Base-by-base conservation (phyloP, 2,888 invertebrate genomes). In the Apotomis betuletana region DNA sequence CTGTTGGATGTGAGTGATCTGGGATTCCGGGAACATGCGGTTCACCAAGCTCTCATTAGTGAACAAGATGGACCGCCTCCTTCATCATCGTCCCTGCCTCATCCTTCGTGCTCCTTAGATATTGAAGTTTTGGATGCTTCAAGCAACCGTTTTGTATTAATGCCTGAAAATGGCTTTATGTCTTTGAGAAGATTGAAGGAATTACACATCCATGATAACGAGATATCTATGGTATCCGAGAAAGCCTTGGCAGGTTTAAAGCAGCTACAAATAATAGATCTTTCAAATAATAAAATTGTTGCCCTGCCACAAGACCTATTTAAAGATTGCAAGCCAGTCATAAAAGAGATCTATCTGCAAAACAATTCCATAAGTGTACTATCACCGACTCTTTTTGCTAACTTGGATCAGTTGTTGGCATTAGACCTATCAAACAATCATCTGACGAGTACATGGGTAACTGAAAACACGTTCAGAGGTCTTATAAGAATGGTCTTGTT, bases 291-390 rank as follows among this genome's bases (percentile, higher is more conserved):
- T 90, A 96, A 97, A 94, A 96, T 99, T 76, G 96, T 96, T 54
- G 96, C 97, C 67, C 94, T 99, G 78, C 98, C 98, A 58, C 95
- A 97, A 75, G 96, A 96, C 83, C 91, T 98, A 77, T 98, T 98
- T 84, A 94, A 95, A 85, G 97, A 97, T 89, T 95, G 96, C 81
- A 94, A 95, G 67, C 95, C 95, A 76, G 95, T 96, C 75, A 96
- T 98, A 80, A 97, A 96, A 90, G 98, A 98, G 91, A 96, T 98
- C 83, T 96, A 97, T 90, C 92, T 98, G 85, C 97, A 97, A 89
- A 98, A 98, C 90, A 98, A 98, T 94, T 97, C 97, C 36, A 96
- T 98, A 80, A 96, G 96, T 86, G 96, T 96, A 59, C 94, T 98
- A 77, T 96, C 97, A 77, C 97, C 97, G 0, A 96, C 96, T 77